Evolutionary conservation across 2,888 invertebrate species (phyloP), one percentile per base, ranked within the genome.

Genomic region (Linnaemya tessellans): DNA sequence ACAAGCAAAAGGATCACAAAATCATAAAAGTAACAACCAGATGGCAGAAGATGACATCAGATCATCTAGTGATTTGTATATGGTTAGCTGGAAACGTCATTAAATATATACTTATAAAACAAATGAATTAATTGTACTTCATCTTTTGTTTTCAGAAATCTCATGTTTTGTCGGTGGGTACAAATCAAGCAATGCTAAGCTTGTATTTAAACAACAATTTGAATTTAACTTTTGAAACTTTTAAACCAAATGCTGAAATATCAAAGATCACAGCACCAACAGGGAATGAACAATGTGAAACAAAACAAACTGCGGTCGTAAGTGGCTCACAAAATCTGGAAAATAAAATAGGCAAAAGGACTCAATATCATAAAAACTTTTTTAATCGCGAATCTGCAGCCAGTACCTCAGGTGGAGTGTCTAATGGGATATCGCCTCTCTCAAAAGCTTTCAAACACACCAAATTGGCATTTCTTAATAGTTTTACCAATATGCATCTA

Each of bases 91-190:
- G 11, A n/a, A 60, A 60, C 5, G 8, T 5, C 15, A 56, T 25
- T 15, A 8, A 56, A 8, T n/a, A n/a, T n/a, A n/a, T 25, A 11
- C 15, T 30, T 56, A n/a, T 56, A 11, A n/a, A 18, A 38, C 1
- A 60, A 10, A 10, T n/a, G 0, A 4, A 35, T n/a, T n/a, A n/a
- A 35, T 35, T 18, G 3, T 30, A 30, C 30, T 30, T 30, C 30
- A 30, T 5, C 30, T 3, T 58, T n/a, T 25, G 15, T 30, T 41
- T 71, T 20, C 51, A 92, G 91, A 89, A 91, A 89, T 89, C 90
- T 0, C 93, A 93, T 86, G 86, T 93, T n/a, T 79, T 92, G 5
- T 93, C 93, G 1, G 82, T 93, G 78, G 93, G 93, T 62, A 91
- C 91, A 73, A 91, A 91, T 87, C 91, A 92, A 60, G 90, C 91